Conservation (phyloP, 1,140 invertebrate genomes). For the Pararge aegeria region DNA sequence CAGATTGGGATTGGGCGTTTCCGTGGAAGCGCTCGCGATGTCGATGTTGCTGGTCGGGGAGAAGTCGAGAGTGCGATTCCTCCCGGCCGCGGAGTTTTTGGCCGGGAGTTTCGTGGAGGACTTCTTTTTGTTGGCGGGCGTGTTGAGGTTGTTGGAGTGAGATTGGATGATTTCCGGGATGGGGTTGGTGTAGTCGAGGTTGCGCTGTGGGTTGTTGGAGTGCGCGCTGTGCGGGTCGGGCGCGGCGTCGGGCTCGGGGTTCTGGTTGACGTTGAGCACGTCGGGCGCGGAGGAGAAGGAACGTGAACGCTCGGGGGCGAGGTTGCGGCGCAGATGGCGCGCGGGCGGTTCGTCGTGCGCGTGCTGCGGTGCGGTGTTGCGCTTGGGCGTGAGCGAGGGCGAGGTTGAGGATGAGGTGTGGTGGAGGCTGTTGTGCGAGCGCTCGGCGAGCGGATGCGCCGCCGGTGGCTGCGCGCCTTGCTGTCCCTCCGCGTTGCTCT, state of each 20-base stretch:
- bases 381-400: constrained; percentile 59
- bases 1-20: constrained; percentile 64
- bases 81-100: constrained; percentile 63
- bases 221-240: constrained; percentile 63
- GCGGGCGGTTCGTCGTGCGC: constrained; percentile 42
- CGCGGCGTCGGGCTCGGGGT: constrained; percentile 42
- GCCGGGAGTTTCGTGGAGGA: constrained; percentile 67
- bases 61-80: constrained; percentile 62
- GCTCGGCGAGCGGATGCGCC: constrained; percentile 68
- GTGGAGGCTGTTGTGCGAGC: constrained; percentile 75
- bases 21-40: constrained; percentile 52
- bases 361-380: constrained; percentile 52
- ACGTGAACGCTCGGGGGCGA: no score
- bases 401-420: constrained; percentile 56
- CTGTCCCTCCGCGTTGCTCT: constrained; percentile 83
- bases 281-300: constrained; percentile 78
- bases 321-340: constrained; percentile 49
- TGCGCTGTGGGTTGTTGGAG: constrained; percentile 47
- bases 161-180: constrained; percentile 69
- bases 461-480: no score
- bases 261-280: constrained; percentile 79
- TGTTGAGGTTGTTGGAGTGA: constrained; percentile 69
- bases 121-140: no score
- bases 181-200: constrained; percentile 59
- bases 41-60: constrained; percentile 65